phyloP scores from a whole-genome alignment of 2,888 invertebrate genomes.

The Eupeodes latifasciatus region DNA sequence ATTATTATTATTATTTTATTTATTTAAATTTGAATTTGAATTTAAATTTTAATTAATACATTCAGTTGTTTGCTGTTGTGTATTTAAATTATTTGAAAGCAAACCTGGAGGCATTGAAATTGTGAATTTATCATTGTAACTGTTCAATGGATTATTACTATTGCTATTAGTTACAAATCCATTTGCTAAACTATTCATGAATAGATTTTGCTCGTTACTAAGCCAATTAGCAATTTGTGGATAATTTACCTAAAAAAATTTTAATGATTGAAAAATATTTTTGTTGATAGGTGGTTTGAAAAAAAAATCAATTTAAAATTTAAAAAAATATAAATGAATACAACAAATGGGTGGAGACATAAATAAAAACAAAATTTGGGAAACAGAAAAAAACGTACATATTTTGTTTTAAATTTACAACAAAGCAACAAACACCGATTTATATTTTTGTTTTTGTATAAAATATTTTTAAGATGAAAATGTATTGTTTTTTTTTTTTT shows the following conservation, averaged over 20 bases:
- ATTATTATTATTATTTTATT: conserved; percentile 2
- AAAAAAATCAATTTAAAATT: conserved; percentile 46
- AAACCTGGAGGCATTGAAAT: conserved; percentile 80
- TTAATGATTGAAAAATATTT: conserved; percentile 40
- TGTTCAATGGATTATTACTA: conserved; percentile 77
- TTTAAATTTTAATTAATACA: conserved; percentile 79
- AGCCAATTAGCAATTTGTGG: conserved; percentile 80
- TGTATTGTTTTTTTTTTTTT: background rate
- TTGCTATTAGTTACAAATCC: conserved; percentile 79
- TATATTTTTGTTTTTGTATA: background rate
- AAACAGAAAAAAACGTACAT: conserved; percentile 40
- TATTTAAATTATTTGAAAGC: conserved; percentile 79
- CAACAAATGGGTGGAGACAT: conserved; percentile 41
- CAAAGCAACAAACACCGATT: conserved; percentile 70
- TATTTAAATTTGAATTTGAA: conserved; percentile 55
- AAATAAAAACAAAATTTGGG: conserved; percentile 16
- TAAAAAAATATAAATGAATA: conserved; percentile 30
- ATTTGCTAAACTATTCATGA: conserved; percentile 80
- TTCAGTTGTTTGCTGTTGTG: conserved; percentile 80
- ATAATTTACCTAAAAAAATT: conserved; percentile 79
- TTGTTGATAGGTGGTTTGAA: conserved; percentile 10
- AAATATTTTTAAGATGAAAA: conserved; percentile 29
- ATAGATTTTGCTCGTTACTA: conserved; percentile 79
- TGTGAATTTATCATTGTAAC: conserved; percentile 79
- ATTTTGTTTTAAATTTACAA: conserved; percentile 43